phyloP scores from a whole-genome alignment of 2,888 invertebrate genomes.

The Sericinus montela region DNA sequence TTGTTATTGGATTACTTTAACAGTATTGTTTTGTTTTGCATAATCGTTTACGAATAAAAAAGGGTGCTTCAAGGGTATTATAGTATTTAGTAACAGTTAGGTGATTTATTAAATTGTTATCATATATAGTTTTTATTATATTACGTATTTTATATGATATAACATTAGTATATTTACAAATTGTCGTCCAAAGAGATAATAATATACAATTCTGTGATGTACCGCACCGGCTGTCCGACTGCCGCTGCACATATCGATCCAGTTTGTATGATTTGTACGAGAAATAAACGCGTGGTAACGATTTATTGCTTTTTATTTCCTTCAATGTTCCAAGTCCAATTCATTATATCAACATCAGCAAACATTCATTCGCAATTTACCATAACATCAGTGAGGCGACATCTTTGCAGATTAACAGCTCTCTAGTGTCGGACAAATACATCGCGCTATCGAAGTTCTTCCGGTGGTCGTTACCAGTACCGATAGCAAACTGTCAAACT shows the following conservation, averaged over 20 bases:
- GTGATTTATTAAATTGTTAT: neutral
- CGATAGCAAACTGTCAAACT: no score
- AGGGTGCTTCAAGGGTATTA: slow-evolving; percentile 12
- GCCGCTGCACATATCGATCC: slow-evolving; percentile 28
- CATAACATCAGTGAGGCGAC: no score
- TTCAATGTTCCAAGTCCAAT: no score
- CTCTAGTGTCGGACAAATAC: no score
- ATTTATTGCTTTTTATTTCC: neutral
- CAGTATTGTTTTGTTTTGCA: slow-evolving; percentile 2
- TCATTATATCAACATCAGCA: no score
- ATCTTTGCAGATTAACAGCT: no score
- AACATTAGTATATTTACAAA: slow-evolving; percentile 24
- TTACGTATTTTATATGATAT: slow-evolving; percentile 8
- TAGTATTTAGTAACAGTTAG: neutral
- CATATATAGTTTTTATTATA: slow-evolving; percentile 10
- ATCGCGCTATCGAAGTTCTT: no score
- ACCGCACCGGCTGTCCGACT: slow-evolving; percentile 18
- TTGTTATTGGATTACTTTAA: neutral
- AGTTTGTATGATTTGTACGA: slow-evolving; percentile 30
- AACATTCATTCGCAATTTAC: no score
- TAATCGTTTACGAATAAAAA: neutral
- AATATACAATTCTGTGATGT: slow-evolving; percentile 32
- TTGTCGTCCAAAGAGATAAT: slow-evolving; percentile 35
- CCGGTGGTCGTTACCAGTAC: no score
- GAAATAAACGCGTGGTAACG: slow-evolving; percentile 21